Conservation (phyloP, 2,797 vertebrate genomes). For the Psittacula echo region DNA sequence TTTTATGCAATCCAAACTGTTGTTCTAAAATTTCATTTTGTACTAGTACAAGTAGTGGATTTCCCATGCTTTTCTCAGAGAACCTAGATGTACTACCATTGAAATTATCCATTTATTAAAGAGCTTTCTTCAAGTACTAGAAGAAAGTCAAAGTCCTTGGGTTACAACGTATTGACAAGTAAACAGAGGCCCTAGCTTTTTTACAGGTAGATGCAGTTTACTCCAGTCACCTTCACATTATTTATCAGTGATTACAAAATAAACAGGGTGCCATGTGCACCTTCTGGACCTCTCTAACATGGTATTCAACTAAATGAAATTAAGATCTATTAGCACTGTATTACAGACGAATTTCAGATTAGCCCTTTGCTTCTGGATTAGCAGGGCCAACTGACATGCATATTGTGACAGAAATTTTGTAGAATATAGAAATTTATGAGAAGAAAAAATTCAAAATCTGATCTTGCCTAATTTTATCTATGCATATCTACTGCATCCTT, state of each 20-base stretch:
- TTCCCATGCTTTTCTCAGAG: neutral
- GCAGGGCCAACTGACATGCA: neutral
- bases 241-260: neutral
- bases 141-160: neutral
- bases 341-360: neutral
- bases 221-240: neutral
- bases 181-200: neutral
- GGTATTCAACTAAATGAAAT: neutral
- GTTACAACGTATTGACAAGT: neutral
- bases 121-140: neutral
- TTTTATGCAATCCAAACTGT: neutral
- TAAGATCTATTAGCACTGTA: neutral
- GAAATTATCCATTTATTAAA: neutral
- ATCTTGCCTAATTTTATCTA: neutral
- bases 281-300: neutral
- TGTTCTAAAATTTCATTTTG: neutral
- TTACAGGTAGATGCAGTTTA: neutral
- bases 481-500: neutral
- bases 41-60: neutral
- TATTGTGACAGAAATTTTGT: neutral
- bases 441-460: neutral
- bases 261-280: neutral
- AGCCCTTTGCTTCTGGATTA: neutral
- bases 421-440: neutral
- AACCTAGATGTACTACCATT: neutral